Evolutionary conservation across 2,113 vertebrate species (phyloP).

Genomic region (Sylvia atricapilla): DNA sequence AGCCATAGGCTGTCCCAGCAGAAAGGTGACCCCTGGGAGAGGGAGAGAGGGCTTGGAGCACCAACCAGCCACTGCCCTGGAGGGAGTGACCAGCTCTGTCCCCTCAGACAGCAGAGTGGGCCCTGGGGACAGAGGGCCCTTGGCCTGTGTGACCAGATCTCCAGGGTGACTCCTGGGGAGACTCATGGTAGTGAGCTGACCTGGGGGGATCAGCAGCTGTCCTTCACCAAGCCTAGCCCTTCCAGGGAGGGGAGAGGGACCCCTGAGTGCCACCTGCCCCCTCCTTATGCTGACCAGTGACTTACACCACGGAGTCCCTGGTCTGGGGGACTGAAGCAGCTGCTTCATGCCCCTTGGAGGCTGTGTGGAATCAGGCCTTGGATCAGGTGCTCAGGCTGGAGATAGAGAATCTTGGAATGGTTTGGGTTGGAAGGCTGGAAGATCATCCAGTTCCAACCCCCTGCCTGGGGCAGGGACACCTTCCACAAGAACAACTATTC

Average conservation of each 20-base stretch:
- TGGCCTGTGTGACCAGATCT: background rate
- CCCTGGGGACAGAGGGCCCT: background rate
- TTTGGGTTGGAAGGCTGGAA: background rate
- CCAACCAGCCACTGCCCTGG: background rate
- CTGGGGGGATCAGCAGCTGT: background rate
- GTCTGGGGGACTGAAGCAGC: background rate
- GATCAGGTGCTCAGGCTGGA: background rate
- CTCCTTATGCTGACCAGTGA: background rate
- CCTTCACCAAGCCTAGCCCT: background rate
- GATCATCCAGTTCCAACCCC: background rate
- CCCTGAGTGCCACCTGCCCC: background rate
- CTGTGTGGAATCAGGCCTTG: background rate
- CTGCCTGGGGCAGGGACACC: background rate
- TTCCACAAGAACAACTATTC: background rate
- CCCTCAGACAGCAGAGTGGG: background rate
- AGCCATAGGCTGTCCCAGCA: background rate
- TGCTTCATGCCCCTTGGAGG: background rate
- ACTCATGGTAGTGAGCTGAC: background rate
- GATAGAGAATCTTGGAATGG: background rate
- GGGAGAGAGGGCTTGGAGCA: background rate
- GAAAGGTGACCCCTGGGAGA: background rate
- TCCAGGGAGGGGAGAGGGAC: background rate
- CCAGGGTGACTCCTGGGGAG: background rate
- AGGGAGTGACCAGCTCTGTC: background rate
- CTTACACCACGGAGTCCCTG: background rate